phyloP scores from a whole-genome alignment of 37 sponge, comb jelly and placozoan genomes.

The Chondrilla cf. caribensis region DNA sequence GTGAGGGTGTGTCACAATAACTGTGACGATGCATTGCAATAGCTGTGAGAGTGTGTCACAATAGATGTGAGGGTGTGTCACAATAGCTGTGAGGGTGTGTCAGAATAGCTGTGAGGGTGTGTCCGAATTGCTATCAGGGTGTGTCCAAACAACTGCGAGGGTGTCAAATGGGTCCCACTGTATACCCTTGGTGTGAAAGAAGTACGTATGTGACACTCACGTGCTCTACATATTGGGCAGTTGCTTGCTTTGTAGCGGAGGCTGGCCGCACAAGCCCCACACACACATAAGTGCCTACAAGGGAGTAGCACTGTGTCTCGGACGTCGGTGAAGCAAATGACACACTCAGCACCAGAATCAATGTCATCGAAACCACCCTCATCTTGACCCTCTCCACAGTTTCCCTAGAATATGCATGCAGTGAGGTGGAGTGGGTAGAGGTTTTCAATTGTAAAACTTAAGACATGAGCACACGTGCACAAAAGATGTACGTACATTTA shows the following conservation, averaged over 20 bases:
- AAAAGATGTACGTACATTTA: not conserved
- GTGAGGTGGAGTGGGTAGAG: too few relatives aligned
- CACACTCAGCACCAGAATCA: conserved; percentile 81
- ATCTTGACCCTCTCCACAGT: conserved; percentile 29
- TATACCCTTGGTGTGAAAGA: too few relatives aligned
- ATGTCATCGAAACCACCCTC: conserved; percentile 56
- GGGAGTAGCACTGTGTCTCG: conserved; percentile 80
- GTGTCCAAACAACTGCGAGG: too few relatives aligned
- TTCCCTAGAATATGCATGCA: not conserved
- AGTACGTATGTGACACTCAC: conserved; percentile 67
- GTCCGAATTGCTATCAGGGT: not conserved
- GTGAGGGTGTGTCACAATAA: too few relatives aligned
- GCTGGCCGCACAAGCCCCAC: conserved; percentile 61
- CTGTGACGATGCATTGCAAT: too few relatives aligned
- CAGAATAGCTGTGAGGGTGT: not conserved
- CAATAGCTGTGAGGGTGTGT: not conserved
- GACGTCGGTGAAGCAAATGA: conserved; percentile 73
- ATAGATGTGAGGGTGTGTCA: not conserved
- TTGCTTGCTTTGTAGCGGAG: conserved; percentile 82
- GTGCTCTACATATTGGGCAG: conserved; percentile 85
- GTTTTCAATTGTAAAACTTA: not conserved
- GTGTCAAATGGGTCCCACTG: too few relatives aligned
- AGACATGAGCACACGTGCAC: not conserved
- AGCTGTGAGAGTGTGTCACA: not conserved
- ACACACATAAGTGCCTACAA: conserved; percentile 85